Percentiles rank a stretch among this genome's conserved stretches.
phyloP scores from a whole-genome alignment of 2,113 vertebrate species.

The Paralichthys olivaceus region DNA sequence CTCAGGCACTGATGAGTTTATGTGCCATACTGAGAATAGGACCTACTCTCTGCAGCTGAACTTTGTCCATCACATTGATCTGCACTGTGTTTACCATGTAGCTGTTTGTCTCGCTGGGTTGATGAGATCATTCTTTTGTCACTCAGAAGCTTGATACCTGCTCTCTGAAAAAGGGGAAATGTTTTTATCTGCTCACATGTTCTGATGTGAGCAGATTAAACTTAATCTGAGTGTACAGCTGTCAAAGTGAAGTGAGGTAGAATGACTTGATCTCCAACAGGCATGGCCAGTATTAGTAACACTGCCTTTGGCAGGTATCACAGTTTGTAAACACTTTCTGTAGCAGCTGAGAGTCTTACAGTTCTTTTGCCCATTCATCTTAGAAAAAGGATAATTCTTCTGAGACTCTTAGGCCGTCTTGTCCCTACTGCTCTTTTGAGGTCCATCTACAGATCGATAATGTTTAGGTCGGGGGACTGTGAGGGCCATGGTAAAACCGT shows the following conservation, averaged over 20 bases:
- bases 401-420: too few relatives aligned
- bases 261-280: too few relatives aligned
- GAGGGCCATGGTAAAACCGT: too few relatives aligned
- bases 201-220: not conserved
- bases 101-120: not conserved
- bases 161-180: too few relatives aligned
- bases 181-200: not conserved
- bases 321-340: too few relatives aligned
- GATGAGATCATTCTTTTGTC: conserved; percentile 27
- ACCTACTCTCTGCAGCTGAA: conserved; percentile 30
- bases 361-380: too few relatives aligned
- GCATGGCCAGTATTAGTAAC: too few relatives aligned
- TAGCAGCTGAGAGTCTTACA: too few relatives aligned
- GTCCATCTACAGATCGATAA: not conserved
- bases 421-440: not conserved
- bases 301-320: too few relatives aligned
- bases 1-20: conserved; percentile 1
- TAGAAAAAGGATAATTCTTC: too few relatives aligned
- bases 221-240: too few relatives aligned
- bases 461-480: not conserved
- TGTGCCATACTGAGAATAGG: not conserved
- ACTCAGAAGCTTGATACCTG: not conserved
- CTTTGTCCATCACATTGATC: conserved; percentile 58
- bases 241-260: too few relatives aligned
- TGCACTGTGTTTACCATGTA: conserved; percentile 5